phyloP scores from a whole-genome alignment of 2,113 vertebrate genomes.

The Scomber colias region DNA sequence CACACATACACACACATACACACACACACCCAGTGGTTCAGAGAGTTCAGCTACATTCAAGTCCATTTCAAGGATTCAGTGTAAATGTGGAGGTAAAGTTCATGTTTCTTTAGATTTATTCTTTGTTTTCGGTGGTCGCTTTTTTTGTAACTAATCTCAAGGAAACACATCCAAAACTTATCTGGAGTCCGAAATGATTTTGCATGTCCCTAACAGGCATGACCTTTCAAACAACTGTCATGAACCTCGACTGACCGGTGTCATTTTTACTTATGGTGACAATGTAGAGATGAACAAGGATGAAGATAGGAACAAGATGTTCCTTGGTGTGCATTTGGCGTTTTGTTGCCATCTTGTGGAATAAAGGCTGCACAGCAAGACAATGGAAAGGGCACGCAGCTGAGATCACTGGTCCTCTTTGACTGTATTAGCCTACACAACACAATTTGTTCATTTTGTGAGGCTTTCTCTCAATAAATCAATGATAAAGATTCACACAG shows the following conservation, averaged over 20 bases:
- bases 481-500: too few species aligned
- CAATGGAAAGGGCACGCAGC: neutral
- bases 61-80: neutral
- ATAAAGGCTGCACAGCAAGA: neutral
- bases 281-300: neutral
- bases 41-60: neutral
- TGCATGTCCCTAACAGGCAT: neutral
- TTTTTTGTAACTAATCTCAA: too few species aligned
- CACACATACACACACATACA: neutral
- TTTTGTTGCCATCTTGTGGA: constrained; percentile 69
- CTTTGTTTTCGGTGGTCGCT: neutral
- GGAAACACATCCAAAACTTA: neutral
- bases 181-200: neutral
- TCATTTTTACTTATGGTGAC: constrained; percentile 9
- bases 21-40: constrained; percentile 22
- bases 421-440: constrained; percentile 35
- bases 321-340: neutral
- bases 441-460: neutral
- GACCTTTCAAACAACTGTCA: constrained; percentile 28
- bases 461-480: too few species aligned
- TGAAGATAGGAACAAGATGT: constrained; percentile 36
- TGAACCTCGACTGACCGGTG: neutral
- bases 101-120: neutral
- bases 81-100: neutral
- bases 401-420: neutral